Evolutionary conservation across 2,113 vertebrate genomes (phyloP), one percentile per base, ranked within the genome.

Genomic region (Equus przewalskii): DNA sequence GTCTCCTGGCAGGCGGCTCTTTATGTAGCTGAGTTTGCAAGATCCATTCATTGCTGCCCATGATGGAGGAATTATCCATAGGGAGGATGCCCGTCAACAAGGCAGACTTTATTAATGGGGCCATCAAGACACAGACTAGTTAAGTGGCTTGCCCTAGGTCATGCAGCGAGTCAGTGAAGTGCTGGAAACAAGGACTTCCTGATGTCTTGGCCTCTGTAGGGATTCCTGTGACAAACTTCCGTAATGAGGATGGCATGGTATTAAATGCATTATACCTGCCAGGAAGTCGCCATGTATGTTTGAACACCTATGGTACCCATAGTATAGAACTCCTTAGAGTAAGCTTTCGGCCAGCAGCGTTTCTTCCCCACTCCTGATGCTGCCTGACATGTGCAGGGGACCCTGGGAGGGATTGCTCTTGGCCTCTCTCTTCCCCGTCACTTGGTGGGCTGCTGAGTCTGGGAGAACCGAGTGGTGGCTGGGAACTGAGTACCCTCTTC

Each of bases 61-160:
- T 30, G 72, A 78, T 44, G 65, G 88, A 60, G 79, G 78, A n/a
- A n/a, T 49, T 19, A 21, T 33, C 30, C 18, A 1, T 0, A 16
- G 75, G 41, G 75, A 79, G n/a, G 54, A 7, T 14, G 87, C 81
- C 69, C 1, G 0, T 89, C 96, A 30, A 18, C 16, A 7, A 30
- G 0, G 16, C 49, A 49, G 91, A 46, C 0, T n/a, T 44, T 79
- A 72, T 78, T 36, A 58, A 73, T 8, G 26, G 81, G 19, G 56
- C 72, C 58, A 7, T 73, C 36, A 62, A 81, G 86, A 81, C 62
- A 58, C 64, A 62, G 58, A 41, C 70, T 18, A 7, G 60, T 87
- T 80, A 76, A 87, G 75, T 51, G 92, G 64, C 87, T 95, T 80
- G 49, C 49, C 56, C n/a, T n/a, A 5, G 64, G 80, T 81, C 69